Base-by-base conservation (phyloP, 1,140 invertebrate species). In the Daktulosphaira vitifoliae region DNA sequence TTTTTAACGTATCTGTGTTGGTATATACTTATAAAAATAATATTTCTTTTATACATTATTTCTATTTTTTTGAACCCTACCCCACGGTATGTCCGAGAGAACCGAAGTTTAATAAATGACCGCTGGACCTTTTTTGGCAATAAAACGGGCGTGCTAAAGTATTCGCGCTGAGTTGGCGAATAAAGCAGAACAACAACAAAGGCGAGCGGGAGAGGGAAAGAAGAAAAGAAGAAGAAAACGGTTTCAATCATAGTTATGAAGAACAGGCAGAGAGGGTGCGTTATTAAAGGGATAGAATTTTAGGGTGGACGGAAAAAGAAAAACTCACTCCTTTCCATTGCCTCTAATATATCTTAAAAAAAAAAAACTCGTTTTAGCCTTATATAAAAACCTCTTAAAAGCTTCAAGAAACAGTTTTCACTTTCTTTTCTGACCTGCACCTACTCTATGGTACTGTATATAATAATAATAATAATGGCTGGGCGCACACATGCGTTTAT, bases 221-320 rank as follows among this genome's bases (percentile, higher is more conserved):
- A 15, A 22, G 11, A 9, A 18, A 16, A 20, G 54, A 29, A 29
- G 42, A 48, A 48, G 56, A 62, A 62, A 62, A 62, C 56, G 56
- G 56, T 62, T 62, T 62, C 56, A 62, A 62, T 62, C 56, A 62
- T 62, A 62, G 56, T 62, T 62, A 62, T 62, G 56, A 62, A 39
- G 42, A 39, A 42, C 25, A n/a, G 39, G 56, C 25, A 46, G 16
- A 23, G 56, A 39, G 54, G 54, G 26, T 38, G 54, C 39, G 56
- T 62, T 62, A 62, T 62, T 62, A 62, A 62, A 62, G 56, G 56
- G 56, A 48, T 33, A 33, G 29, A 33, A 33, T 33, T 33, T 33
- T 33, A 33, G 29, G 29, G 13, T 11, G 42, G 29, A 15, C 42
- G 54, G 23, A 37, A 62, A 46, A 62, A 46, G 56, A 25, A 62